Evolutionary conservation across 2,888 invertebrate genomes (phyloP).

Genomic region (Toxonevra muliebris): DNA sequence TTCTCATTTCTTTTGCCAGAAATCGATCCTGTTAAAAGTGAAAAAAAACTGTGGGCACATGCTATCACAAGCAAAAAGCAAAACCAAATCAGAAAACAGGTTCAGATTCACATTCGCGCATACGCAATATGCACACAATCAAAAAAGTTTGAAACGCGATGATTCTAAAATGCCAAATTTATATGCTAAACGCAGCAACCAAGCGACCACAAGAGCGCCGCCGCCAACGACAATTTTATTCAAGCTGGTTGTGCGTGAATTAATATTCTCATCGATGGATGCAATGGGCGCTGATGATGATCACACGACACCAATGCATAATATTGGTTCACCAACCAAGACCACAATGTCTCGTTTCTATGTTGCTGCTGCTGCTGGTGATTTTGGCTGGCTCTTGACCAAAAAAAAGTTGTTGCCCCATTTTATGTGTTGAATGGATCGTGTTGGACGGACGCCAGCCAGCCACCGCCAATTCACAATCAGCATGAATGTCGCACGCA

Average conservation of each 20-base stretch:
- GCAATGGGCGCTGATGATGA: slow-evolving; percentile 16
- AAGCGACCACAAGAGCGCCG: slow-evolving; percentile 2
- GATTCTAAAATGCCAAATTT: slow-evolving; percentile 37
- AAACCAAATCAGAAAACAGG: slow-evolving; percentile 10
- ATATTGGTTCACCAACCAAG: slow-evolving; percentile 32
- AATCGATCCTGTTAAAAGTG: not conserved
- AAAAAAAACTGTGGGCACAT: slow-evolving; percentile 6
- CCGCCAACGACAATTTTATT: slow-evolving; percentile 6
- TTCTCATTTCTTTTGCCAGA: slow-evolving; percentile 15
- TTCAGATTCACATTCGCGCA: not conserved
- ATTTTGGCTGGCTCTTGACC: not conserved
- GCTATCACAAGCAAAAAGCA: slow-evolving; percentile 6
- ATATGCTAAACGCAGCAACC: slow-evolving; percentile 30
- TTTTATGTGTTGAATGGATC: slow-evolving; percentile 2
- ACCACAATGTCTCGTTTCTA: slow-evolving; percentile 8
- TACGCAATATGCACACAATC: slow-evolving; percentile 27
- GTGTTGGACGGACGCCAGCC: not conserved
- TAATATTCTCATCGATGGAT: not conserved
- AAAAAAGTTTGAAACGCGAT: slow-evolving; percentile 2
- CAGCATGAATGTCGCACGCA: slow-evolving; percentile 21
- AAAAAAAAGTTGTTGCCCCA: slow-evolving; percentile 38
- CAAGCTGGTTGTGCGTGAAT: not conserved
- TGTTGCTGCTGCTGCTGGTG: not conserved
- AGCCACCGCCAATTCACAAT: slow-evolving; percentile 13
- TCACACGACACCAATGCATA: slow-evolving; percentile 48